Evolutionary conservation across 1,140 invertebrate genomes (phyloP).

Genomic region (Philotrypesis tridentata): DNA sequence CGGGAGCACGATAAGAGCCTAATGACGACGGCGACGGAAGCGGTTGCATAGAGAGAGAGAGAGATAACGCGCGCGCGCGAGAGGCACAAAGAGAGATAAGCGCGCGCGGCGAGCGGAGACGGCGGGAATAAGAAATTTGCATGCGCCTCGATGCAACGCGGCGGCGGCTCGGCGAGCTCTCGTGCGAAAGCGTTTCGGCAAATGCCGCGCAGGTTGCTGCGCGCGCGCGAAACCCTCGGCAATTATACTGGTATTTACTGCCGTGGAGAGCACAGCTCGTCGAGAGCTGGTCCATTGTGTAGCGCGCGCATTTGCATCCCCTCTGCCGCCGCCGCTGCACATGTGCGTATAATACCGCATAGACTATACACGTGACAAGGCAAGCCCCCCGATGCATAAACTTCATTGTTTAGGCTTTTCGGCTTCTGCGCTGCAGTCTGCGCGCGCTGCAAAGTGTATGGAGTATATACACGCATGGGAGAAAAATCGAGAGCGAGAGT

Average conservation of each 20-base stretch:
- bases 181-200: conserved; percentile 13
- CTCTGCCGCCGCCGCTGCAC: conserved; percentile 53
- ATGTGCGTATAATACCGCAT: conserved; percentile 63
- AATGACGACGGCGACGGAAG: background rate
- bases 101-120: background rate
- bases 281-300: conserved; percentile 61
- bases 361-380: conserved; percentile 51
- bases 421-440: too few relatives aligned
- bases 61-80: background rate
- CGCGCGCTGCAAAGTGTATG: conserved; percentile 7
- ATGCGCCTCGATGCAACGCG: background rate
- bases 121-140: conserved; percentile 12
- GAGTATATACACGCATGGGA: background rate
- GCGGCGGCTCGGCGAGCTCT: too few relatives aligned
- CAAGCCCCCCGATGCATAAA: conserved; percentile 58
- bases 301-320: conserved; percentile 60
- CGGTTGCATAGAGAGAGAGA: background rate
- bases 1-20: background rate
- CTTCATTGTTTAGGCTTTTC: conserved; percentile 67
- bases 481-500: background rate
- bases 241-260: conserved; percentile 68
- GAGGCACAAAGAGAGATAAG: background rate
- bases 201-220: conserved; percentile 11
- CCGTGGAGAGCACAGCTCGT: conserved; percentile 47
- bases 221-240: conserved; percentile 48